Conservation (phyloP, 2,797 vertebrate genomes). For the Hydrophis major region DNA sequence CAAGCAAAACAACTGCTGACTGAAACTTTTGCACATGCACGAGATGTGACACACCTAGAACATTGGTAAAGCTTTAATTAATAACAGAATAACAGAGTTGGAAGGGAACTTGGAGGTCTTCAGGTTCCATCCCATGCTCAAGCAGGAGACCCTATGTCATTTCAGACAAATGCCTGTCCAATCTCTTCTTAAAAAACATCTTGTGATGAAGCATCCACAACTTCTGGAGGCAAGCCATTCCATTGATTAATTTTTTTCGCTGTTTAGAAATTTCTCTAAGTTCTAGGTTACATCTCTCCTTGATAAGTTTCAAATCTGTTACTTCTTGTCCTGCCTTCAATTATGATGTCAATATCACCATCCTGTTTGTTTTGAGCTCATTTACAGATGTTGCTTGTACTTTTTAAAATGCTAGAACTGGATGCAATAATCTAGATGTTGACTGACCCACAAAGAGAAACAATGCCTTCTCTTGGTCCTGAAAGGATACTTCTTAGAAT, state of each 20-base stretch:
- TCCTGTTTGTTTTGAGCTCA: neutral
- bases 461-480: neutral
- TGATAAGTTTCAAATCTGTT: neutral
- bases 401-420: neutral
- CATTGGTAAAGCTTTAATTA: neutral
- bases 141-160: neutral
- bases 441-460: neutral
- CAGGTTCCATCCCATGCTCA: neutral
- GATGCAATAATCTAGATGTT: neutral
- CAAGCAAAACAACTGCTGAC: neutral
- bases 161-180: neutral
- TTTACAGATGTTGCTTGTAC: neutral
- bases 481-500: neutral
- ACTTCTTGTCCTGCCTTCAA: neutral
- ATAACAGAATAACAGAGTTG: neutral
- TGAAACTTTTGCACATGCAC: neutral
- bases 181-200: neutral
- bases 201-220: neutral
- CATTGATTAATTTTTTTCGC: neutral
- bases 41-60: neutral
- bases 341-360: neutral
- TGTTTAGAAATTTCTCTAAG: neutral
- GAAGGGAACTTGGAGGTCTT: neutral
- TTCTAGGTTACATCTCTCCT: neutral
- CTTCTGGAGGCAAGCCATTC: neutral